Evolutionary conservation across 2,113 vertebrate species (phyloP).

Genomic region (Phainopepla nitens): DNA sequence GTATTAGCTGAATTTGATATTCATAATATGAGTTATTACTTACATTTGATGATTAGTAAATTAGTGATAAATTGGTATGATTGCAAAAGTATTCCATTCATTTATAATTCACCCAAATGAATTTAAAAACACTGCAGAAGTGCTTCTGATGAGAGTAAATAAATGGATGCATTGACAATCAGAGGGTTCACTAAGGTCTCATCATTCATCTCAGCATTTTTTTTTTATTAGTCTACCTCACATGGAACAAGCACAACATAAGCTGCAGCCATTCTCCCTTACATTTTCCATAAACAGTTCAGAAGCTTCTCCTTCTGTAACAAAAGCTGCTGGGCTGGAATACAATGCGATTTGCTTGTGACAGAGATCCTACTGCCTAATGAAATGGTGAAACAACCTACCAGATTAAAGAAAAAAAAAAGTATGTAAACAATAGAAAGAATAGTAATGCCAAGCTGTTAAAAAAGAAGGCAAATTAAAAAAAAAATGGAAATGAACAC

Average conservation of each 20-base stretch:
- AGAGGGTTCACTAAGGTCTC: not conserved
- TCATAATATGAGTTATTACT: not conserved
- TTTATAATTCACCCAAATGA: slow-evolving; percentile 27
- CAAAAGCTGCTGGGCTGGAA: not conserved
- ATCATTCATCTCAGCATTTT: not conserved
- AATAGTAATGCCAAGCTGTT: not conserved
- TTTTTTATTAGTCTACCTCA: not conserved
- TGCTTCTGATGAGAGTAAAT: slow-evolving; percentile 40
- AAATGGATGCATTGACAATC: slow-evolving; percentile 10
- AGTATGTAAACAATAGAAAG: not conserved
- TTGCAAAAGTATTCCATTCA: slow-evolving; percentile 5
- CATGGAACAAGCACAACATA: not conserved
- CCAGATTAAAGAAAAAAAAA: not conserved
- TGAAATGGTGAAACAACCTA: not conserved
- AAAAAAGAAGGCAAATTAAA: not conserved
- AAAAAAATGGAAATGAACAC: not conserved
- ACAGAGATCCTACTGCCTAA: not conserved
- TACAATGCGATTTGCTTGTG: not conserved
- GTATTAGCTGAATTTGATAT: not conserved
- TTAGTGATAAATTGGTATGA: slow-evolving; percentile 11
- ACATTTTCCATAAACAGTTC: not conserved
- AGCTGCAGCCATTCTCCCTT: not conserved
- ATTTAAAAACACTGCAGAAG: slow-evolving; percentile 42
- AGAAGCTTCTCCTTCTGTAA: not conserved
- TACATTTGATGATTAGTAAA: slow-evolving; percentile 35